phyloP scores from a whole-genome alignment of 2,113 vertebrate species.

The Caloenas nicobarica region DNA sequence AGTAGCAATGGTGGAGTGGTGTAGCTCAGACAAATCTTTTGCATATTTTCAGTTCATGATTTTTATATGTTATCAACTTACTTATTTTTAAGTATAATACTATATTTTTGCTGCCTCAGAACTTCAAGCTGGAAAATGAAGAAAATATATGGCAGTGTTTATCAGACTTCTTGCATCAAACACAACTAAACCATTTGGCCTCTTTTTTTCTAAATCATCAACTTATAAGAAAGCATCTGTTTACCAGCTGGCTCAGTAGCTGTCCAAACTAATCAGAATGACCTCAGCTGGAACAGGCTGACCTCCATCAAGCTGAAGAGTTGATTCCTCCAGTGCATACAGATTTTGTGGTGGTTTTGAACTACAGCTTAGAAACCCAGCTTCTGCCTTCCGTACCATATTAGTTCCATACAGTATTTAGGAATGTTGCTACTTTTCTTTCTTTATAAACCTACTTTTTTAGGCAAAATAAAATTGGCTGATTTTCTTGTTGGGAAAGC shows the following conservation, averaged over 20 bases:
- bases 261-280: constrained; percentile 48
- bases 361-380: background rate
- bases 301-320: constrained; percentile 30
- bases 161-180: background rate
- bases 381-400: background rate
- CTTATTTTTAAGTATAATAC: background rate
- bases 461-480: background rate
- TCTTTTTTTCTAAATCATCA: constrained; percentile 18
- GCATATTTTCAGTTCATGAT: background rate
- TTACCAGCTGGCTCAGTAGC: constrained; percentile 51
- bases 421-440: background rate
- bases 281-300: constrained; percentile 45
- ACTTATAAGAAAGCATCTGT: constrained; percentile 34
- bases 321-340: background rate
- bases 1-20: background rate
- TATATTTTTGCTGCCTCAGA: background rate
- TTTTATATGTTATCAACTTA: background rate
- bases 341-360: constrained; percentile 19
- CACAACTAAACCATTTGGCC: background rate
- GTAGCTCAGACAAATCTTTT: background rate
- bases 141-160: background rate
- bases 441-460: background rate
- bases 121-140: background rate
- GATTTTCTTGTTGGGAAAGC: background rate
- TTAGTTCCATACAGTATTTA: background rate